Percentiles rank a stretch among this genome's conserved stretches.
Conservation (phyloP, 2,113 vertebrate species). For the Forbesichthys papilliferus region DNA sequence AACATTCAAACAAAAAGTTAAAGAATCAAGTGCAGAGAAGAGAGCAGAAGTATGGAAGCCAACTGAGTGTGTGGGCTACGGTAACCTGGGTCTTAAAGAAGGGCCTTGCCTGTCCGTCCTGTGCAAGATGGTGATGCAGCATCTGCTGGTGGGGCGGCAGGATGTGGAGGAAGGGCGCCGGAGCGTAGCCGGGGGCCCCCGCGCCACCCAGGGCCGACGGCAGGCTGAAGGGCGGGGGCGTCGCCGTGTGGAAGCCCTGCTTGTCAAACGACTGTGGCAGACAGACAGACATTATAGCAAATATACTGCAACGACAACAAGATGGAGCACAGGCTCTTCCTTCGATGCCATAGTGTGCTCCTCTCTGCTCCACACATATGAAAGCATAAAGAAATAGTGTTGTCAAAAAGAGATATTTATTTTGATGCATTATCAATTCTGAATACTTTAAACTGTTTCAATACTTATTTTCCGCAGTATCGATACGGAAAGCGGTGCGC, state of each 20-base stretch:
- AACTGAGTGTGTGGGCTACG: background rate
- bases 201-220: slow-evolving; percentile 91
- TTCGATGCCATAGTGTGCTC: background rate
- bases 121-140: slow-evolving; percentile 86
- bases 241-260: slow-evolving; percentile 95
- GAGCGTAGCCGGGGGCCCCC: slow-evolving; percentile 87
- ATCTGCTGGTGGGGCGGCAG: slow-evolving; percentile 94
- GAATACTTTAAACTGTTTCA: no score
- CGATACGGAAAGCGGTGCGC: no score
- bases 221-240: slow-evolving; percentile 90
- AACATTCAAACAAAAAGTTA: background rate
- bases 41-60: background rate
- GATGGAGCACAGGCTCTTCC: background rate
- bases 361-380: background rate
- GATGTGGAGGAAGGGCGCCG: slow-evolving; percentile 90
- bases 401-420: no score
- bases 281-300: background rate
- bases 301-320: background rate
- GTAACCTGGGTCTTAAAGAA: background rate
- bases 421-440: no score
- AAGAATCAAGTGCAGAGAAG: background rate
- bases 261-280: slow-evolving; percentile 88
- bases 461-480: no score
- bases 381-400: no score
- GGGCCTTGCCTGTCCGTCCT: slow-evolving; percentile 74